These are phyloP conservation scores for Beris morrisii DNA, from an alignment of 2,888 invertebrate genomes.

Conservation along the genomic window DNA sequence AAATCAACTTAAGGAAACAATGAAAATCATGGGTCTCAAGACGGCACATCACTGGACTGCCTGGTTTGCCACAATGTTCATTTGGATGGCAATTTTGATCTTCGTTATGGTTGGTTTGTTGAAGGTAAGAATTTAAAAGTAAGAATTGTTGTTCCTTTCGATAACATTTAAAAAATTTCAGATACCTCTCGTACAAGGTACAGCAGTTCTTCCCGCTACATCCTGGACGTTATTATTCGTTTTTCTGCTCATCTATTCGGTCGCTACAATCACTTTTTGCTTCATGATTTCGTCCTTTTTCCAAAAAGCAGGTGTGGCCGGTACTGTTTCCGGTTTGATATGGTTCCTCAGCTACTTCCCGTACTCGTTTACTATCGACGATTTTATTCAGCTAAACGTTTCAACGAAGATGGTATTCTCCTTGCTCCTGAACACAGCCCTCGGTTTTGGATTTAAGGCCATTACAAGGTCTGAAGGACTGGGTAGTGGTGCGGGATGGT, in stretches of 20 bases:
- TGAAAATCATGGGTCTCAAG: constrained; percentile 84
- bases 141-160: too few species aligned
- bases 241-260: constrained; percentile 68
- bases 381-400: constrained; percentile 56
- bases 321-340: constrained; percentile 70
- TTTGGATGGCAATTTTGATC: constrained; percentile 64
- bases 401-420: constrained; percentile 63
- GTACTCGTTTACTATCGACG: constrained; percentile 66
- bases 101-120: constrained; percentile 50
- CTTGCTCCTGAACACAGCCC: constrained; percentile 71
- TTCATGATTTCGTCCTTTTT: constrained; percentile 78
- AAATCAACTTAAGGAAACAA: constrained; percentile 63
- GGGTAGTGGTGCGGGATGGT: constrained; percentile 59
- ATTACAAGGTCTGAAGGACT: constrained; percentile 54
- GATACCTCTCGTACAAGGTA: constrained; percentile 36
- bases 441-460: constrained; percentile 62
- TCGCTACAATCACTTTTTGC: constrained; percentile 70
- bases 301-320: constrained; percentile 72
- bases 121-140: not conserved
- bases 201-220: constrained; percentile 67
- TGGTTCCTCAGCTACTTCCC: constrained; percentile 78
- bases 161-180: too few species aligned
- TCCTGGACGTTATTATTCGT: constrained; percentile 68
- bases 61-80: constrained; percentile 76
- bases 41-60: constrained; percentile 79